Conservation (phyloP, 2,113 vertebrate species). For the Oceanodroma tethys region DNA sequence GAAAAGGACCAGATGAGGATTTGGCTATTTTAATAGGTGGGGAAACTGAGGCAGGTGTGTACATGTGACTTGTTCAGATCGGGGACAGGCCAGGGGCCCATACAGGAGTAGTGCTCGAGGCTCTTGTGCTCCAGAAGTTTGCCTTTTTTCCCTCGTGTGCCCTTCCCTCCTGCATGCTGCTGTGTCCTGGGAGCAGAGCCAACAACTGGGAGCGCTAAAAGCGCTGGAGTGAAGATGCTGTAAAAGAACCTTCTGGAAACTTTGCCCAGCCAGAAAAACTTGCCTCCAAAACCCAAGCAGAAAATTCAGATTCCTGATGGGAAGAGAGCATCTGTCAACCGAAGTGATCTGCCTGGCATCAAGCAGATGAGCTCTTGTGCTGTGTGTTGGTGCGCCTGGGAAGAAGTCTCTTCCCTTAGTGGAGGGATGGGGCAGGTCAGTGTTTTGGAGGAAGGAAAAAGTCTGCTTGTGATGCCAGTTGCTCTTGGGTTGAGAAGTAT, state of each 20-base stretch:
- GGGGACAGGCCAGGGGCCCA: not conserved
- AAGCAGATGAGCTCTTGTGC: not conserved
- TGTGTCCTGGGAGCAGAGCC: constrained; percentile 34
- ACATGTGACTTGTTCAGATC: not conserved
- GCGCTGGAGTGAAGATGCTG: not conserved
- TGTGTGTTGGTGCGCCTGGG: not conserved
- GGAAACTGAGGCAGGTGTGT: not conserved
- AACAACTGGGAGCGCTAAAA: constrained; percentile 24
- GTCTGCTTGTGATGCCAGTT: not conserved
- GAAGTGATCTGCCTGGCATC: not conserved
- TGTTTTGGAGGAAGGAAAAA: not conserved
- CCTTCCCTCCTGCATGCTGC: not conserved
- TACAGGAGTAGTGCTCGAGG: not conserved
- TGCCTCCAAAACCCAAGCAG: constrained; percentile 5
- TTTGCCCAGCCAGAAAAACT: constrained; percentile 9
- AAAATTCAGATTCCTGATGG: not conserved
- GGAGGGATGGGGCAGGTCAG: not conserved
- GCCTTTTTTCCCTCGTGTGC: not conserved
- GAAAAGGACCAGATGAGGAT: not conserved
- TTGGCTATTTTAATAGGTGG: not conserved
- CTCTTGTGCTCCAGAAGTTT: not conserved
- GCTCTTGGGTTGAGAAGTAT: not conserved
- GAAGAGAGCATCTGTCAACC: not conserved
- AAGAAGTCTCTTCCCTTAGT: not conserved
- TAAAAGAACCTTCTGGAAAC: constrained; percentile 43